Evolutionary conservation across 2,888 invertebrate genomes (phyloP), one percentile per base, ranked within the genome.

Genomic region (Orthonychiurus folsomi): DNA sequence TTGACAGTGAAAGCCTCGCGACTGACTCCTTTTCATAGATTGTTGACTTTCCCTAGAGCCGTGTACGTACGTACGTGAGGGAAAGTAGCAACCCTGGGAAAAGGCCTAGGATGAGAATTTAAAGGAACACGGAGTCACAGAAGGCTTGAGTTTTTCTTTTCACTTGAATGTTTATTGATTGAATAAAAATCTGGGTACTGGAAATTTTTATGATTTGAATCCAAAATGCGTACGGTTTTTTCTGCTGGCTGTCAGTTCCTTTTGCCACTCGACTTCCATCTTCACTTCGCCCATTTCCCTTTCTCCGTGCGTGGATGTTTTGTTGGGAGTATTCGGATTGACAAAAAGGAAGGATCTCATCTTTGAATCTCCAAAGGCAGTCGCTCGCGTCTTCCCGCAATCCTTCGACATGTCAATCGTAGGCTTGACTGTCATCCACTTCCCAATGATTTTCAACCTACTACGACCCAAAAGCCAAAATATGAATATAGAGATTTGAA

Each of bases 281-380:
- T 37, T 15, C 15, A 9, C 37, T 37, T 37, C 5, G 37, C 15
- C 37, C 37, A 37, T 37, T n/a, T n/a, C 37, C 37, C 5, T 37
- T 37, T 15, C 37, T 37, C 5, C 15, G 37, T 37, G n/a, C n/a
- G n/a, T n/a, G n/a, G n/a, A n/a, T n/a, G 37, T 37, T 37, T 37
- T 37, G 37, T 37, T 37, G 37, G n/a, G 5, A 37, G 28, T 27
- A 27, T 56, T 25, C 27, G 28, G 28, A 28, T 56, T 56, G 56
- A 56, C 56, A 56, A 28, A n/a, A n/a, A 27, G 56, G 28, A 56
- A 56, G 28, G 56, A 56, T 56, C 27, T 56, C 56, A 56, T 55
- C 27, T 20, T 21, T n/a, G 9, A 27, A 56, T 26, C 28, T 56
- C 5, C 37, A 37, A 9, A 37, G 15, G 37, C 5, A n/a, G 9